Percentiles rank a stretch among this genome's conserved stretches.
Evolutionary conservation across 2,888 invertebrate species (phyloP).

Genomic region (Cosmorhoe ocellata): DNA sequence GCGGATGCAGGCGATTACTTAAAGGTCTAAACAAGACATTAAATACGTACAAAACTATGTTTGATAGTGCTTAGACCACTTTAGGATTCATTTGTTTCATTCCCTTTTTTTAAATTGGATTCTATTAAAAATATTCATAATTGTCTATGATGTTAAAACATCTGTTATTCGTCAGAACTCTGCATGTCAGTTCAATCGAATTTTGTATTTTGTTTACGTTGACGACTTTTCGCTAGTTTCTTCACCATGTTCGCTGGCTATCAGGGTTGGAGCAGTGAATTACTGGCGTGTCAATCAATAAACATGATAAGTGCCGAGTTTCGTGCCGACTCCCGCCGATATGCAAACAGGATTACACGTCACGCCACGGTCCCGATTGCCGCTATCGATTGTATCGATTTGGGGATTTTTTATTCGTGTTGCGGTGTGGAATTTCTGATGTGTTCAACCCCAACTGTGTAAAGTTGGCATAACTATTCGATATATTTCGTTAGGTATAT

Average conservation of each 20-base stretch:
- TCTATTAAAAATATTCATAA: too few relatives aligned
- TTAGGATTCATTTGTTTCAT: too few relatives aligned
- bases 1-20: conserved; percentile 32
- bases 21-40: conserved; percentile 3
- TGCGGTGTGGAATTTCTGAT: neutral
- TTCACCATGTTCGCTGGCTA: conserved; percentile 41
- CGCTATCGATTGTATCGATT: conserved; percentile 48
- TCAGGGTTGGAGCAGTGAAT: conserved; percentile 65
- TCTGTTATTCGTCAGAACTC: too few relatives aligned
- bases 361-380: conserved; percentile 58
- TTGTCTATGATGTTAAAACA: too few relatives aligned
- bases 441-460: neutral
- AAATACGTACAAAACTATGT: too few relatives aligned
- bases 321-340: conserved; percentile 66
- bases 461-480: too few relatives aligned
- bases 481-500: too few relatives aligned
- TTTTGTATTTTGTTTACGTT: neutral
- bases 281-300: conserved; percentile 82
- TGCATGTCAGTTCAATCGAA: too few relatives aligned
- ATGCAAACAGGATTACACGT: conserved; percentile 77
- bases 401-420: neutral
- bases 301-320: conserved; percentile 80
- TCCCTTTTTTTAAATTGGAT: too few relatives aligned
- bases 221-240: conserved; percentile 38
- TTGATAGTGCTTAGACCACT: too few relatives aligned